A percentile compares a stretch with the other conserved stretches of the same genome.
Evolutionary conservation across 2,797 vertebrate species (phyloP).

Genomic region (Epinephelus awoara): DNA sequence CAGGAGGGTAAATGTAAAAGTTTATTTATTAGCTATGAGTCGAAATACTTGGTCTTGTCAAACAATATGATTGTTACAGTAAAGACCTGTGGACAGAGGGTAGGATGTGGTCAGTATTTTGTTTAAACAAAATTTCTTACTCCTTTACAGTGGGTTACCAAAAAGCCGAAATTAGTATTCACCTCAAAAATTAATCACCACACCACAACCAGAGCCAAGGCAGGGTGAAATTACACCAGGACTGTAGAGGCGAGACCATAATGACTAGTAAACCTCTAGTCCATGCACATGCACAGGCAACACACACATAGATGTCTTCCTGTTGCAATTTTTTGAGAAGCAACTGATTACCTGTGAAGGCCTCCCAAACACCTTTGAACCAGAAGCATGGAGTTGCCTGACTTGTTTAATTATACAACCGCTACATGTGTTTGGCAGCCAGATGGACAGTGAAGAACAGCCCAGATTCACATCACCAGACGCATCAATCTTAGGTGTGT

Average conservation of each 20-base stretch:
- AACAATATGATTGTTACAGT: constrained; percentile 29
- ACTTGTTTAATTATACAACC: constrained; percentile 43
- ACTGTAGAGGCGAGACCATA: constrained; percentile 1
- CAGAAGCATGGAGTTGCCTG: background rate
- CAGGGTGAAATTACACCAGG: constrained; percentile 41
- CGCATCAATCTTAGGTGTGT: constrained; percentile 50
- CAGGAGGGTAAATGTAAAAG: constrained; percentile 31
- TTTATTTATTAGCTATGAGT: constrained; percentile 58
- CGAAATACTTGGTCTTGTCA: constrained; percentile 15
- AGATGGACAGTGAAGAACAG: constrained; percentile 36
- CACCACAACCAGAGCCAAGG: constrained; percentile 8
- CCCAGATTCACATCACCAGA: constrained; percentile 41
- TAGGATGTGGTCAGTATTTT: constrained; percentile 9
- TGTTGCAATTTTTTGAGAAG: constrained; percentile 25
- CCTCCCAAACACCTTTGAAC: constrained; percentile 23
- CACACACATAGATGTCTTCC: constrained; percentile 2
- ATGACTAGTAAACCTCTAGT: constrained; percentile 15
- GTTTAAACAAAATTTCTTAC: constrained; percentile 12
- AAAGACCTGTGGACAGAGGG: constrained; percentile 12
- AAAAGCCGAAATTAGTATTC: constrained; percentile 39
- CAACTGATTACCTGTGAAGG: background rate
- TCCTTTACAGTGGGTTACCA: background rate
- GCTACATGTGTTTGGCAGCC: constrained; percentile 45
- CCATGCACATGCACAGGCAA: constrained; percentile 14
- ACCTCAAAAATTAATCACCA: constrained; percentile 37